Conservation (phyloP, 2,797 vertebrate genomes). For the Pipistrellus kuhlii region DNA sequence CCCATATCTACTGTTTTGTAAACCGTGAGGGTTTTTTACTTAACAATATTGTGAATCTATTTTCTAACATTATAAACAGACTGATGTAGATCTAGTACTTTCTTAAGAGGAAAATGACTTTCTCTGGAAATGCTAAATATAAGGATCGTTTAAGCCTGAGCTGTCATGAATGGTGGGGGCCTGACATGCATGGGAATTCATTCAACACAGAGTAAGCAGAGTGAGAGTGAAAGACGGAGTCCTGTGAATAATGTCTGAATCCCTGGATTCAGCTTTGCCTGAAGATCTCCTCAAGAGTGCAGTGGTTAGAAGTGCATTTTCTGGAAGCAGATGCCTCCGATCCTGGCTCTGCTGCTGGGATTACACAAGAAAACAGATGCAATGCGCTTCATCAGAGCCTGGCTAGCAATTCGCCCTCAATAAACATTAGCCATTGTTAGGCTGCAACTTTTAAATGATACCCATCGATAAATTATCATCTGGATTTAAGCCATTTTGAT, state of each 20-base stretch:
- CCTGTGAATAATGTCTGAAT: neutral
- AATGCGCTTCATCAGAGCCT: neutral
- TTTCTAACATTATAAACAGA: constrained; percentile 31
- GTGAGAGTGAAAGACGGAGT: neutral
- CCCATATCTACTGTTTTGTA: neutral
- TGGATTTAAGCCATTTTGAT: constrained; percentile 24
- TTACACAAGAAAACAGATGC: neutral
- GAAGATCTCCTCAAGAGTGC: neutral
- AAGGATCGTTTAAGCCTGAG: neutral
- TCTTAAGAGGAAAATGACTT: constrained; percentile 38
- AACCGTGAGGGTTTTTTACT: neutral
- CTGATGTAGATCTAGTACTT: neutral
- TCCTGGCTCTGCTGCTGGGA: neutral
- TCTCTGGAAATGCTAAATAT: neutral
- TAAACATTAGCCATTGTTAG: neutral
- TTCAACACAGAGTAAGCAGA: neutral
- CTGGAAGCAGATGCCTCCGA: neutral
- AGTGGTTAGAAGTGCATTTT: neutral
- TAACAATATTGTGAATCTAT: neutral
- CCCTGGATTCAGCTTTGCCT: constrained; percentile 47
- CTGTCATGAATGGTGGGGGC: neutral
- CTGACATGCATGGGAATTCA: neutral
- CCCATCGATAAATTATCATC: neutral
- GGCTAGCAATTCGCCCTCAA: neutral
- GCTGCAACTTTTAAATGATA: neutral